These are phyloP conservation scores for Cantharis rufa DNA, from an alignment of 2,888 invertebrate genomes.

Conservation along the genomic window DNA sequence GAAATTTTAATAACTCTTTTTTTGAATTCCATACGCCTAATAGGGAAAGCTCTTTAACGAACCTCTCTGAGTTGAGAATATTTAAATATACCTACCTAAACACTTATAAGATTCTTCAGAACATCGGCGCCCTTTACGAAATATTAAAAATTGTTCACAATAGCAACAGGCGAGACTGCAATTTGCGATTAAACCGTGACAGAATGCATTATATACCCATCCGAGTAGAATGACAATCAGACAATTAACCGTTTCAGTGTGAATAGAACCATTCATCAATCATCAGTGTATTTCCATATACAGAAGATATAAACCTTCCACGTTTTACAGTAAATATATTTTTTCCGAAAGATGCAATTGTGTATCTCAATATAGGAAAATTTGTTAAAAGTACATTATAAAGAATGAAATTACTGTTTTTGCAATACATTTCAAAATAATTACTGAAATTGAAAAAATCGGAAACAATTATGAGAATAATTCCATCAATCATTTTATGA, in stretches of 20 bases:
- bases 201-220: constrained; percentile 24
- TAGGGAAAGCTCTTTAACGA: neutral
- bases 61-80: neutral
- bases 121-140: constrained; percentile 2
- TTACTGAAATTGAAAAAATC: neutral
- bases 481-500: neutral
- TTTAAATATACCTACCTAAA: neutral
- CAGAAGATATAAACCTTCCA: neutral
- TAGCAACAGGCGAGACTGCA: constrained; percentile 17
- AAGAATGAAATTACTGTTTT: neutral
- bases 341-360: neutral
- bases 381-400: neutral
- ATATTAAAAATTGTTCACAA: constrained; percentile 23
- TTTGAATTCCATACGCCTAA: neutral
- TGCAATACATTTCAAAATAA: neutral
- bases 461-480: neutral
- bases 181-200: constrained; percentile 28
- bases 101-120: neutral
- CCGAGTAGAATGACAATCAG: constrained; percentile 27
- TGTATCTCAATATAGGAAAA: neutral
- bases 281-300: constrained; percentile 21
- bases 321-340: neutral
- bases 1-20: neutral
- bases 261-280: constrained; percentile 30
- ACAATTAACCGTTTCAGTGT: constrained; percentile 25